Percentiles rank a stretch among this genome's conserved stretches.
These are phyloP conservation scores for Panthera leo DNA, from an alignment of 2,113 vertebrate genomes.

Conservation along the genomic window DNA sequence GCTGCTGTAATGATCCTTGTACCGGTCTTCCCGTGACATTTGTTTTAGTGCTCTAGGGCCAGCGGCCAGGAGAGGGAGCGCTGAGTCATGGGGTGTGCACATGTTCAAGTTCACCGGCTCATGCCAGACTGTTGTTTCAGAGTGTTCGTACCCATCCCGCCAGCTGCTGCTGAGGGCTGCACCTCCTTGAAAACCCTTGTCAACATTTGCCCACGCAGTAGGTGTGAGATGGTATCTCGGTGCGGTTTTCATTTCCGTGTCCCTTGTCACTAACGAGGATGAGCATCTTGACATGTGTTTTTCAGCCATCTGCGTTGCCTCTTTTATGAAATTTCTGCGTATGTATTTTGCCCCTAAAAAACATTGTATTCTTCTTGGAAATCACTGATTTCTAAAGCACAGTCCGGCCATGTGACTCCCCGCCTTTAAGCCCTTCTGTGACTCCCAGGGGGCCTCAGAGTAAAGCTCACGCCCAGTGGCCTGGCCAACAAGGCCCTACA, in stretches of 20 bases:
- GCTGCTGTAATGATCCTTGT: too few species aligned
- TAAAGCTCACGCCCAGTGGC: not conserved
- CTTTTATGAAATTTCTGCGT: not conserved
- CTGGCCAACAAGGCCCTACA: not conserved
- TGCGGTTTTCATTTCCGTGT: not conserved
- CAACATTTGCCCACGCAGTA: rapidly evolving
- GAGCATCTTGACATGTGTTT: not conserved
- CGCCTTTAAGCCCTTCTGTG: not conserved
- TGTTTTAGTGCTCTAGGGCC: not conserved
- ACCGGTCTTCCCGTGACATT: not conserved
- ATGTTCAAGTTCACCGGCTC: not conserved
- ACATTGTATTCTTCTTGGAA: not conserved
- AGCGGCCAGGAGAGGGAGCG: not conserved
- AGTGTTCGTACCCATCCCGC: not conserved
- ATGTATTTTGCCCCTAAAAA: not conserved
- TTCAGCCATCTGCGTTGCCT: not conserved
- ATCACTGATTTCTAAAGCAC: not conserved
- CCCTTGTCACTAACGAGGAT: not conserved
- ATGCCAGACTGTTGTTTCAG: not conserved
- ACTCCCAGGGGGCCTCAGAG: not conserved
- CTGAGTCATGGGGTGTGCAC: not conserved
- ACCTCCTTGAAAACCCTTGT: rapidly evolving
- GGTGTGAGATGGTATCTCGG: not conserved
- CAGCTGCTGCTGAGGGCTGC: not conserved
- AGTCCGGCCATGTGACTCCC: not conserved